A percentile compares a stretch with the other conserved stretches of the same genome.
Evolutionary conservation across 2,113 vertebrate genomes (phyloP).

Genomic region (Mesembrinibis cayennensis): DNA sequence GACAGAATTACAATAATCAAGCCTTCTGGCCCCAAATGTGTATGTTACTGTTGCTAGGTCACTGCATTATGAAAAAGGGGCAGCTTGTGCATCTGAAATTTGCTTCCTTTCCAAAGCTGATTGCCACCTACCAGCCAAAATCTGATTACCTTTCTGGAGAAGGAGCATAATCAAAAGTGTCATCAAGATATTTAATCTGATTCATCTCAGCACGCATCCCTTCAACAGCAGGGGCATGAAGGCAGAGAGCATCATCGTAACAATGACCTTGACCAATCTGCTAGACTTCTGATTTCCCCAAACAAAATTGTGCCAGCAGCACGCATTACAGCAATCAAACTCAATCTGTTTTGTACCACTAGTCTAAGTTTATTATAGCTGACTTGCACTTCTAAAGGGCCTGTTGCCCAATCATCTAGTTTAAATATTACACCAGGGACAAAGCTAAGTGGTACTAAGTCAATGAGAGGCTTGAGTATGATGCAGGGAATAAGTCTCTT

Average conservation of each 20-base stretch:
- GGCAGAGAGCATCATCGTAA: background rate
- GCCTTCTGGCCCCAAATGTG: background rate
- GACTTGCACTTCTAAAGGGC: background rate
- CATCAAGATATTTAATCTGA: slow-evolving; percentile 5
- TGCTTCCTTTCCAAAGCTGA: slow-evolving; percentile 10
- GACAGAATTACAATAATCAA: background rate
- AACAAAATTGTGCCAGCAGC: background rate
- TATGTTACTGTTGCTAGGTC: background rate
- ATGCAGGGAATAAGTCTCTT: background rate
- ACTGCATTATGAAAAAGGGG: background rate
- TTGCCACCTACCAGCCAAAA: background rate
- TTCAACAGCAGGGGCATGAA: background rate
- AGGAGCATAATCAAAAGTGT: slow-evolving; percentile 4
- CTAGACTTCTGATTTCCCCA: background rate
- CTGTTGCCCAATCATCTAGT: background rate
- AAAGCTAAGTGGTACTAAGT: background rate
- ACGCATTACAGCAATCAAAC: background rate
- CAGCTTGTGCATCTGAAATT: slow-evolving; percentile 8
- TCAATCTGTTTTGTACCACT: background rate
- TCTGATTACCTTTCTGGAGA: slow-evolving; percentile 9
- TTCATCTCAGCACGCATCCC: background rate
- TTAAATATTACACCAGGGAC: background rate
- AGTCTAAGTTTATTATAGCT: background rate
- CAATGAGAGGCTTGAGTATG: background rate
- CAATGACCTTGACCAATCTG: background rate